Base-by-base conservation (phyloP, 2,888 invertebrate genomes). In the Drosophila tanythrix region DNA sequence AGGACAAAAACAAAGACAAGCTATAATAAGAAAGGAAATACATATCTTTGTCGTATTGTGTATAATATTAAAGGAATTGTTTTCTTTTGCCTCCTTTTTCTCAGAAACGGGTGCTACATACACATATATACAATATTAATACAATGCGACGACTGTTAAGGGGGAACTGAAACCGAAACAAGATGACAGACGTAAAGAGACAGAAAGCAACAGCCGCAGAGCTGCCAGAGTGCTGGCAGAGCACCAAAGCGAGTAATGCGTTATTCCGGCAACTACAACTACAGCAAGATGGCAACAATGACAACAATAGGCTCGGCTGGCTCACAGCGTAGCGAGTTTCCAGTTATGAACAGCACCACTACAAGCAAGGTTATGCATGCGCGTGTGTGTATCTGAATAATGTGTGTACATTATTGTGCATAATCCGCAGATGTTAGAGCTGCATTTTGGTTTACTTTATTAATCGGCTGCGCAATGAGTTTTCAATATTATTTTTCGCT, bases 281-380 rank as follows among this genome's bases (percentile, higher is more conserved):
- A 60, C 63, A 52, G 67, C 55, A 72, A 82, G 73, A 80, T 74
- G 64, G 83, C 67, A 83, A 83, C 81, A 83, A 81, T 83, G 81
- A 78, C 74, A 86, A 83, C 87, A 86, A 83, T 81, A 86, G 81
- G 61, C 60, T 62, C 55, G 18, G 55, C 10, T 64, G 18, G 55
- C 10, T 64, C 70, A 43, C 48, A 50, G 56, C 33, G 55, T 38
- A 52, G 62, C 29, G 40, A 69, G 48, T 55, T 68, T 36, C 18
- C 46, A 67, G 61, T 56, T 63, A 62, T 53, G 36, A 31, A 8
- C 29, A 40, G 40, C 25, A 46, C 15, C 46, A 25, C 25, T 38
- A 58, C 53, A 35, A 50, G 33, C 38, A 51, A 29, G 46, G 29
- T 35, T 18, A 48, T 36, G 40, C 46, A 8, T 25, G 13, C 18